A percentile compares a stretch with the other conserved stretches of the same genome.
These are phyloP conservation scores for Euclidia mi DNA, from an alignment of 2,888 invertebrate genomes.

Conservation along the genomic window DNA sequence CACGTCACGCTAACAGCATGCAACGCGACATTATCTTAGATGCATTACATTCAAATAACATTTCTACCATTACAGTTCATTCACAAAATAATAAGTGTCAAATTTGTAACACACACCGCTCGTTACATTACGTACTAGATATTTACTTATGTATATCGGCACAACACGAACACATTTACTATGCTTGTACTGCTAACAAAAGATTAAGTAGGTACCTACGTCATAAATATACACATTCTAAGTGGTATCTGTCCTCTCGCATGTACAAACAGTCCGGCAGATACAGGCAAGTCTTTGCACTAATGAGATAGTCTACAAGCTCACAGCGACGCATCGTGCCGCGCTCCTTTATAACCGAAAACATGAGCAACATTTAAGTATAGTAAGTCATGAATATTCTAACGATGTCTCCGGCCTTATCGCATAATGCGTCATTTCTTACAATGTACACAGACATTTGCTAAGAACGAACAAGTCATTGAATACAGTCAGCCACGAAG, in stretches of 20 bases:
- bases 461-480: constrained; percentile 15
- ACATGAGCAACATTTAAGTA: background rate
- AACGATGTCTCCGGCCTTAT: constrained; percentile 24
- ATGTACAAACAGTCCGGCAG: constrained; percentile 15
- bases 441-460: constrained; percentile 29
- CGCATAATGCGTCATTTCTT: constrained; percentile 30
- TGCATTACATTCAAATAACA: constrained; percentile 40
- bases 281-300: constrained; percentile 15
- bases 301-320: constrained; percentile 23
- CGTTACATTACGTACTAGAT: background rate
- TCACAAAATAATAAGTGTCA: constrained; percentile 27
- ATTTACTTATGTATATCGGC: constrained; percentile 24
- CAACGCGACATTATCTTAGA: constrained; percentile 44
- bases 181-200: constrained; percentile 38
- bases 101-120: constrained; percentile 9
- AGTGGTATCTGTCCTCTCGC: constrained; percentile 13
- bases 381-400: constrained; percentile 30
- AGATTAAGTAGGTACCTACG: constrained; percentile 16
- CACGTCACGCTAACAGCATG: constrained; percentile 40
- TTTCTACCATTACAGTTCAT: constrained; percentile 43
- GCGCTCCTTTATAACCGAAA: constrained; percentile 9
- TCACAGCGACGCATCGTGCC: constrained; percentile 5
- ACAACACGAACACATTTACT: constrained; percentile 45
- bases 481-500: constrained; percentile 22
- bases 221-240: constrained; percentile 15